phyloP scores from a whole-genome alignment of 2,113 vertebrate genomes.

The Corvus hawaiiensis region DNA sequence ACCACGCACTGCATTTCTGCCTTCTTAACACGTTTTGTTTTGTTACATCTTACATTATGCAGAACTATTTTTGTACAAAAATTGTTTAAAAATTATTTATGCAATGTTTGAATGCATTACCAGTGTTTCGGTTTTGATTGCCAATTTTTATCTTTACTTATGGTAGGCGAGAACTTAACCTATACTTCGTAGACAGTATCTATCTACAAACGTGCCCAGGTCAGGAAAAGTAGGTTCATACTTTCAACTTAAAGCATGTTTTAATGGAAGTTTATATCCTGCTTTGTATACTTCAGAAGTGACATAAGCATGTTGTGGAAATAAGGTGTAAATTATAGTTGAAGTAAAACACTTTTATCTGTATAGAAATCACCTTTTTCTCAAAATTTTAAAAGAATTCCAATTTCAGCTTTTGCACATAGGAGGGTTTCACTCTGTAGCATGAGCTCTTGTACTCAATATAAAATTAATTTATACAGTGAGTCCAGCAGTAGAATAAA shows the following conservation, averaged over 20 bases:
- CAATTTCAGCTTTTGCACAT: constrained; percentile 70
- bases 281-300: constrained; percentile 71
- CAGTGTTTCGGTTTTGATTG: constrained; percentile 78
- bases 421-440: constrained; percentile 70
- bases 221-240: constrained; percentile 60
- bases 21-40: constrained; percentile 80
- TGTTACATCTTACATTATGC: constrained; percentile 88
- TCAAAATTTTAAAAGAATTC: constrained; percentile 64
- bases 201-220: constrained; percentile 70
- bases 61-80: constrained; percentile 98
- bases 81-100: constrained; percentile 93
- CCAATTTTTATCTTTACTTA: constrained; percentile 75
- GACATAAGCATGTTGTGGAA: constrained; percentile 74
- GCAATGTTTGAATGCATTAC: constrained; percentile 86
- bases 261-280: constrained; percentile 70
- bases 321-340: constrained; percentile 71
- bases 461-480: constrained; percentile 69
- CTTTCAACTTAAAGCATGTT: constrained; percentile 76
- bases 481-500: constrained; percentile 71
- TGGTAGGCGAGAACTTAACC: constrained; percentile 72
- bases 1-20: constrained; percentile 75
- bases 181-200: constrained; percentile 66
- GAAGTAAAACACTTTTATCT: constrained; percentile 66
- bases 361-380: constrained; percentile 70
- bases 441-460: constrained; percentile 72